These are phyloP conservation scores for Caenorhabditis latens DNA, from an alignment of 1,140 invertebrate species.

Conservation along the genomic window DNA sequence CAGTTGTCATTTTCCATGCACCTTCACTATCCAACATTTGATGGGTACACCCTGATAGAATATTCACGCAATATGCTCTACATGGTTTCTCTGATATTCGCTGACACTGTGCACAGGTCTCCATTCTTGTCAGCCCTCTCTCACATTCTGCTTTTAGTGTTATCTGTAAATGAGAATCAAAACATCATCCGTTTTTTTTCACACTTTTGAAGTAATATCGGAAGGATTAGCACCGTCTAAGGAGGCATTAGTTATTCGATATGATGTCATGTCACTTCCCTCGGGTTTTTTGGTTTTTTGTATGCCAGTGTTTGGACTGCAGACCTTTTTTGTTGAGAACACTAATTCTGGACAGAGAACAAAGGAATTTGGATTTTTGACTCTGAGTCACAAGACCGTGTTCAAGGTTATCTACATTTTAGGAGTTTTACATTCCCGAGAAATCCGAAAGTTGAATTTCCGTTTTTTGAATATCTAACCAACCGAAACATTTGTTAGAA, in stretches of 20 bases:
- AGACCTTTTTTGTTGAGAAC: background rate
- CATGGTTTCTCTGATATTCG: conserved; percentile 13
- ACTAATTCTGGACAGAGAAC: background rate
- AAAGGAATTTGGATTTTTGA: background rate
- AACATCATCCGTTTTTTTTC: background rate
- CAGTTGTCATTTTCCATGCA: conserved; percentile 9
- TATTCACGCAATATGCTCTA: conserved; percentile 17
- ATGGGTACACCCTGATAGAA: conserved; percentile 33
- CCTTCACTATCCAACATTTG: conserved; percentile 49
- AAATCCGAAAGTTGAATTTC: background rate
- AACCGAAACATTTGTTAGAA: background rate
- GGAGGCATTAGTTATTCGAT: conserved; percentile 1
- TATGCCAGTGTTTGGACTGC: background rate
- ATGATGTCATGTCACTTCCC: conserved; percentile 12
- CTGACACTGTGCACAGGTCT: conserved; percentile 1
- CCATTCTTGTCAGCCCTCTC: conserved; percentile 21
- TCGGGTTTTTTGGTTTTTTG: background rate
- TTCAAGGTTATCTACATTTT: conserved; percentile 37
- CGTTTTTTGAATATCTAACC: background rate
- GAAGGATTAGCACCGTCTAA: background rate
- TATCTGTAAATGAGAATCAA: conserved; percentile 15
- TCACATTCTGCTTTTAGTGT: conserved; percentile 31
- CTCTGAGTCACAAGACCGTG: background rate
- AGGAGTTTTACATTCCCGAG: background rate
- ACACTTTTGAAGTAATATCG: background rate